These are phyloP conservation scores for Huso huso DNA, from an alignment of 2,797 vertebrate genomes.

Conservation along the genomic window DNA sequence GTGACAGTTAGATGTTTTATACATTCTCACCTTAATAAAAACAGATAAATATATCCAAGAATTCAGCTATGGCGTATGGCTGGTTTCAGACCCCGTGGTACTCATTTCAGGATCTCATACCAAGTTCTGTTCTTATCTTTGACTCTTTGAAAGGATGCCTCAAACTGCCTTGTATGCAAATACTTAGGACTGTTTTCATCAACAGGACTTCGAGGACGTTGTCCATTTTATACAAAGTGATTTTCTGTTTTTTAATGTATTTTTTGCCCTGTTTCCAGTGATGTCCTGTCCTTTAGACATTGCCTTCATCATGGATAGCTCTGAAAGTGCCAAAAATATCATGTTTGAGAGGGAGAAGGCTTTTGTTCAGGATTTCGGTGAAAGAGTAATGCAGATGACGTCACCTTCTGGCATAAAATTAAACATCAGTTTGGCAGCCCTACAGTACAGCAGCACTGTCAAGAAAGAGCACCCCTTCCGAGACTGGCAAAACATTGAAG, in stretches of 20 bases:
- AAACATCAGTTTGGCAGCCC: constrained; percentile 58
- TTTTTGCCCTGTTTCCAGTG: constrained; percentile 28
- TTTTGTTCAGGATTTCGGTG: constrained; percentile 64
- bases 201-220: too few species aligned
- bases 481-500: constrained; percentile 62
- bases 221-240: too few species aligned
- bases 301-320: constrained; percentile 82
- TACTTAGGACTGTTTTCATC: too few species aligned
- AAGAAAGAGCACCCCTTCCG: constrained; percentile 61
- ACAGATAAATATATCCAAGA: too few species aligned
- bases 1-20: too few species aligned
- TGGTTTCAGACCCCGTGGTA: too few species aligned
- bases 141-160: too few species aligned
- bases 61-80: too few species aligned
- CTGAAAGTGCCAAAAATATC: constrained; percentile 67
- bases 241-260: constrained; percentile 5
- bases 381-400: constrained; percentile 54
- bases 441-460: constrained; percentile 83
- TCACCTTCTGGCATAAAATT: constrained; percentile 45
- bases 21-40: too few species aligned
- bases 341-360: constrained; percentile 71
- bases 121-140: too few species aligned
- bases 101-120: too few species aligned
- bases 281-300: constrained; percentile 50
- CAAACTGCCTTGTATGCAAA: too few species aligned